Percentiles rank a stretch among this genome's conserved stretches.
These are phyloP conservation scores for Dasypogon diadema DNA, from an alignment of 2,888 invertebrate genomes.

Conservation along the genomic window DNA sequence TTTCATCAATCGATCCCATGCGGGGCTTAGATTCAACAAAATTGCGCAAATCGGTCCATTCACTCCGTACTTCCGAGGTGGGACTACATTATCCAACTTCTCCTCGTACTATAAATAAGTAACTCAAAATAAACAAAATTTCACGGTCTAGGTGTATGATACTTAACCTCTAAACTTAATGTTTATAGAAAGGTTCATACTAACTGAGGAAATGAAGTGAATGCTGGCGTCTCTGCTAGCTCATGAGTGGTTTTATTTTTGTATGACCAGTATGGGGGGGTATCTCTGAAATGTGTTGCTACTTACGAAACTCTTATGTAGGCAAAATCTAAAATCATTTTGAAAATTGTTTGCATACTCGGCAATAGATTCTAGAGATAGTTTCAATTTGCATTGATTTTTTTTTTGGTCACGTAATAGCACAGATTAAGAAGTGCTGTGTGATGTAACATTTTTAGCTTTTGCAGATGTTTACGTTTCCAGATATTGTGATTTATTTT, in stretches of 20 bases:
- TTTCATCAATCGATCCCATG: background rate
- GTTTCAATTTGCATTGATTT: no score
- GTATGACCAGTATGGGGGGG: background rate
- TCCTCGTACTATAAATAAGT: background rate
- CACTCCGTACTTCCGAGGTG: background rate
- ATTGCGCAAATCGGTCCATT: background rate
- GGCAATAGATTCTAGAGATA: no score
- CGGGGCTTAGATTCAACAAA: background rate
- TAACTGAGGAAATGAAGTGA: background rate
- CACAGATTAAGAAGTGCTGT: no score
- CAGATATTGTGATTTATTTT: no score
- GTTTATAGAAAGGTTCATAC: conserved; percentile 7
- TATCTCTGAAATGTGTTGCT: background rate
- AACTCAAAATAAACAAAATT: conserved; percentile 1
- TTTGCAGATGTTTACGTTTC: no score
- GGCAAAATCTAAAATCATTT: background rate
- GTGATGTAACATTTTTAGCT: no score
- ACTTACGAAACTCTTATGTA: background rate
- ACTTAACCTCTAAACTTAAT: background rate
- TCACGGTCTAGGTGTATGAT: conserved; percentile 12
- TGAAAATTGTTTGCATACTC: background rate
- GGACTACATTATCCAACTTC: background rate
- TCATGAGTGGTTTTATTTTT: no score
- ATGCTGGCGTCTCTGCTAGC: no score
- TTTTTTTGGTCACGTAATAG: no score